phyloP scores from a whole-genome alignment of 2,888 invertebrate genomes.

The Tiliacea aurago region DNA sequence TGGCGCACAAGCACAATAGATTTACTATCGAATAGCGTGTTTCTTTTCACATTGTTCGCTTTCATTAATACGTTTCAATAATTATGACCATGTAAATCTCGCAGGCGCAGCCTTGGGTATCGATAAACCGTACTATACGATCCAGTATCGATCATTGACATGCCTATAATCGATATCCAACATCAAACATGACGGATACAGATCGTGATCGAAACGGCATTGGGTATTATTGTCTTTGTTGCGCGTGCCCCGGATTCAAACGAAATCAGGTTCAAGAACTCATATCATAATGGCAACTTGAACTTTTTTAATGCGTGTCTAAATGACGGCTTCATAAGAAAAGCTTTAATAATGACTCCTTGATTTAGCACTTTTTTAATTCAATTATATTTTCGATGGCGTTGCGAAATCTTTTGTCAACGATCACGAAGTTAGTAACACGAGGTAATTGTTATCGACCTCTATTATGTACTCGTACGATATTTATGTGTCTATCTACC shows the following conservation, averaged over 20 bases:
- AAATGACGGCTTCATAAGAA: slow-evolving; percentile 58
- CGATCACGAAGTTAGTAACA: slow-evolving; percentile 48
- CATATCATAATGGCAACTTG: slow-evolving; percentile 63
- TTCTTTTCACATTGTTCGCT: slow-evolving; percentile 55
- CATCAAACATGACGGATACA: slow-evolving; percentile 78
- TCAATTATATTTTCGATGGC: slow-evolving; percentile 46
- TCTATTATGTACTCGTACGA: slow-evolving; percentile 56
- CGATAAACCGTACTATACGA: slow-evolving; percentile 69
- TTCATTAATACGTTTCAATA: slow-evolving; percentile 68
- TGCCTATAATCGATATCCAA: slow-evolving; percentile 79
- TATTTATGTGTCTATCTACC: slow-evolving; percentile 65
- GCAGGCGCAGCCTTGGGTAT: slow-evolving; percentile 72
- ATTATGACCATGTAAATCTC: slow-evolving; percentile 72
- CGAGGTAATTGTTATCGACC: slow-evolving; percentile 49
- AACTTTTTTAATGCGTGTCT: slow-evolving; percentile 64
- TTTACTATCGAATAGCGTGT: slow-evolving; percentile 61
- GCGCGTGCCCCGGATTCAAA: slow-evolving; percentile 83
- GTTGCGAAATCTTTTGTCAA: slow-evolving; percentile 55
- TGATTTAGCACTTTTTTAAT: slow-evolving; percentile 56
- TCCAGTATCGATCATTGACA: slow-evolving; percentile 78
- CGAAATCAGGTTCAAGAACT: slow-evolving; percentile 85
- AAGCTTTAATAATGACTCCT: slow-evolving; percentile 41
- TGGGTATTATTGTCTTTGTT: slow-evolving; percentile 83
- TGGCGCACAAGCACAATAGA: slow-evolving; percentile 49
- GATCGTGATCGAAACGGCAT: slow-evolving; percentile 85